Percentiles rank a stretch among this genome's conserved stretches.
These are phyloP conservation scores for Meta bourneti DNA, from an alignment of 2,888 invertebrate genomes.

Conservation along the genomic window DNA sequence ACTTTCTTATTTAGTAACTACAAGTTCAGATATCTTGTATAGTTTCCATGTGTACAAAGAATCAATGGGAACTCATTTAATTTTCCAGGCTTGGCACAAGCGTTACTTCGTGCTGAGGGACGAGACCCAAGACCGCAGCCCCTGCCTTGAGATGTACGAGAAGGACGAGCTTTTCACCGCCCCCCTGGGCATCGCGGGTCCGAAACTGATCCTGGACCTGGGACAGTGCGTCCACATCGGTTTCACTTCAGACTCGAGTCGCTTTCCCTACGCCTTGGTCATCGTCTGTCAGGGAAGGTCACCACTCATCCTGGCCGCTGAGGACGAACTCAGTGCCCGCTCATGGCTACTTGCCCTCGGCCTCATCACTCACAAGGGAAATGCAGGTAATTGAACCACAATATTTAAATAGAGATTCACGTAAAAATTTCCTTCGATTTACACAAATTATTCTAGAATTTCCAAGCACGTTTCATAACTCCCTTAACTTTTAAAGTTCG, in stretches of 20 bases:
- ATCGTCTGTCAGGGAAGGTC: constrained; percentile 76
- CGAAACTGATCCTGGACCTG: constrained; percentile 74
- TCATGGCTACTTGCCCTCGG: constrained; percentile 77
- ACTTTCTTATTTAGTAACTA: too few relatives aligned
- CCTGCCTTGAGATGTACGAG: constrained; percentile 76
- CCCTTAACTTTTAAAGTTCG: too few relatives aligned
- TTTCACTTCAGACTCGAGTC: constrained; percentile 73
- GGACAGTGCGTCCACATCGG: constrained; percentile 76
- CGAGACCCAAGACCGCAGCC: constrained; percentile 72
- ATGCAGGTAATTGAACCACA: constrained; percentile 22
- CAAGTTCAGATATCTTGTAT: too few relatives aligned
- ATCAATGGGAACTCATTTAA: too few relatives aligned
- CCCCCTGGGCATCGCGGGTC: constrained; percentile 47
- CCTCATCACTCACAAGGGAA: constrained; percentile 76
- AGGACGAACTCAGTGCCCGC: constrained; percentile 75
- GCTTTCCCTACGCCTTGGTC: constrained; percentile 76
- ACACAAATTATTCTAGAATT: too few relatives aligned
- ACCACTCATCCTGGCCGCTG: constrained; percentile 76
- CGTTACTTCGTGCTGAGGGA: constrained; percentile 77
- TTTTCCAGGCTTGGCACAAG: constrained; percentile 77
- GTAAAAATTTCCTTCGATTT: too few relatives aligned
- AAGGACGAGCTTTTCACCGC: constrained; percentile 65
- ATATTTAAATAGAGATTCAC: too few relatives aligned
- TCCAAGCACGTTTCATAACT: too few relatives aligned
- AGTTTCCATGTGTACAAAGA: too few relatives aligned